A percentile compares a stretch with the other conserved stretches of the same genome.
phyloP scores from a whole-genome alignment of 2,797 vertebrate genomes.

The Oreortyx pictus region DNA sequence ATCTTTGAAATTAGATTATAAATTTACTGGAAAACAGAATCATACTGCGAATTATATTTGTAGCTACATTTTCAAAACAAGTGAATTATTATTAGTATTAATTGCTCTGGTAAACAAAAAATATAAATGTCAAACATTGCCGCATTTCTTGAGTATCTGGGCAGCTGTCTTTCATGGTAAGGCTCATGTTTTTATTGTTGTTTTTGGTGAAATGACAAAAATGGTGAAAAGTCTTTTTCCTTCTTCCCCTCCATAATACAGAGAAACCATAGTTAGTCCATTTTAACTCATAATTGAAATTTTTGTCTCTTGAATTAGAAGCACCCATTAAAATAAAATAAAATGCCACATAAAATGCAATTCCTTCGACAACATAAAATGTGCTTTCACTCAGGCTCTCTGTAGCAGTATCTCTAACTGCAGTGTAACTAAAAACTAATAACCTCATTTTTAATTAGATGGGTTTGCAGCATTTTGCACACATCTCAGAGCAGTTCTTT shows the following conservation, averaged over 20 bases:
- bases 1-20: neutral
- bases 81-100: slow-evolving; percentile 20
- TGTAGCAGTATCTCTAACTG: slow-evolving; percentile 60
- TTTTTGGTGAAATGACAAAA: neutral
- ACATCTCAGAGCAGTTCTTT: slow-evolving; percentile 61
- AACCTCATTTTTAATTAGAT: slow-evolving; percentile 79
- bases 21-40: neutral
- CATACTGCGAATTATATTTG: neutral
- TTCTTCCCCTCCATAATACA: rapidly evolving
- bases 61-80: slow-evolving; percentile 1
- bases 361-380: slow-evolving; percentile 46
- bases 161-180: neutral
- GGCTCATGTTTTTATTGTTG: neutral
- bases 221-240: neutral
- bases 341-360: slow-evolving; percentile 61
- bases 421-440: slow-evolving; percentile 73
- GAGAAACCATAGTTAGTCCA: neutral
- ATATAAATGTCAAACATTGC: neutral
- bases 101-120: neutral
- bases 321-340: slow-evolving; percentile 51
- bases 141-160: neutral
- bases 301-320: slow-evolving; percentile 35
- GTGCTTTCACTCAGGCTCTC: slow-evolving; percentile 18
- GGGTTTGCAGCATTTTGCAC: slow-evolving; percentile 68
- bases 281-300: slow-evolving; percentile 33